These are phyloP conservation scores for Daphoenositta chrysoptera DNA, from an alignment of 2,113 vertebrate species.

Conservation along the genomic window DNA sequence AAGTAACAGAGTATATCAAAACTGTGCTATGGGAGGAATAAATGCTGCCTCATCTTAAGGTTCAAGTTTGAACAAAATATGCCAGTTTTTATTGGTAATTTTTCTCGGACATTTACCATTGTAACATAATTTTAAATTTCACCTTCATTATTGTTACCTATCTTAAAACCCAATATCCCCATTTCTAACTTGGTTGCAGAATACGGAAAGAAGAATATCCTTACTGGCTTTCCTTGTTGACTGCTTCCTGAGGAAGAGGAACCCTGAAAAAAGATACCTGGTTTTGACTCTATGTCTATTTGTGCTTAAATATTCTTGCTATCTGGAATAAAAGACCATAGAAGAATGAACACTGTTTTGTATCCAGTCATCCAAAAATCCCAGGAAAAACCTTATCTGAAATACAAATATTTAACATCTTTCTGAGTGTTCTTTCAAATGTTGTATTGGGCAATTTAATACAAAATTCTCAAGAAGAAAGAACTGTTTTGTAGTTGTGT, in stretches of 20 bases:
- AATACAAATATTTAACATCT: background rate
- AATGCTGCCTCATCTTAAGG: background rate
- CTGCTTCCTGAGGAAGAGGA: conserved; percentile 1
- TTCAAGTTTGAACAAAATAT: background rate
- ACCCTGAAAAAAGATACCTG: background rate
- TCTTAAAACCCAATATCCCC: background rate
- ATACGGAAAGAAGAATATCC: background rate
- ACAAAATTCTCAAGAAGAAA: background rate
- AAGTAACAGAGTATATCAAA: background rate
- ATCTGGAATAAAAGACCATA: background rate
- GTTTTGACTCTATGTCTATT: background rate
- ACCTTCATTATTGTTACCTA: background rate
- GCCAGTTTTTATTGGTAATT: background rate
- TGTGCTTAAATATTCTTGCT: background rate
- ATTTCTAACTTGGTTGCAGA: background rate
- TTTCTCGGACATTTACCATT: background rate
- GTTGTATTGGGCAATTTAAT: background rate
- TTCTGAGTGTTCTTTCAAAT: background rate
- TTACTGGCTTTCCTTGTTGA: conserved; percentile 20
- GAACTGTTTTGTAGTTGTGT: background rate
- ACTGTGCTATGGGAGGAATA: background rate
- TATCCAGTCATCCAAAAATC: background rate
- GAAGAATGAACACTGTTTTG: background rate
- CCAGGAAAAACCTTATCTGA: background rate
- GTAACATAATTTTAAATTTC: background rate